A percentile compares a stretch with the other conserved stretches of the same genome.
Conservation (phyloP, 1,140 invertebrate species). For the Trialeurodes vaporariorum region DNA sequence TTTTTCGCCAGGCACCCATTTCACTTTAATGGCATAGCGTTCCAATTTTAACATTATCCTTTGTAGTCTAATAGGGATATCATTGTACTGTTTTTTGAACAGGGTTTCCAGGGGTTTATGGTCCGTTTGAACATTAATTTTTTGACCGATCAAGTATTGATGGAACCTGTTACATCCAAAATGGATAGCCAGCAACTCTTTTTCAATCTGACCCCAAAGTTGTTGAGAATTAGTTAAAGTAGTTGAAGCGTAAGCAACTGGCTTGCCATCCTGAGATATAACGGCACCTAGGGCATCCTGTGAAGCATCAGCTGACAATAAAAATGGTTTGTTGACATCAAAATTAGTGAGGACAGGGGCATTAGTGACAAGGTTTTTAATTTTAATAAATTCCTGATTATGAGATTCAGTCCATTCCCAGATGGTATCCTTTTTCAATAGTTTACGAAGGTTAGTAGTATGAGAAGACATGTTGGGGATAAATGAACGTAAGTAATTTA, state of each 20-base stretch:
- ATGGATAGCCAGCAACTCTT: slow-evolving; percentile 34
- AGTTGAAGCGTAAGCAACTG: slow-evolving; percentile 31
- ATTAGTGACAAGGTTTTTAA: slow-evolving; percentile 25
- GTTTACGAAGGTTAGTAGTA: slow-evolving; percentile 21
- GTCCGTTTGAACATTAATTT: slow-evolving; percentile 33
- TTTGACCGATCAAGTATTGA: slow-evolving; percentile 30
- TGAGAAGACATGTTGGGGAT: slow-evolving; percentile 25
- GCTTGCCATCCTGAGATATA: slow-evolving; percentile 26
- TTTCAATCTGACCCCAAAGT: slow-evolving; percentile 36
- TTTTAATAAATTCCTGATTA: slow-evolving; percentile 20
- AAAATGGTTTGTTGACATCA: slow-evolving; percentile 20
- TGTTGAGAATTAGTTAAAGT: slow-evolving; percentile 27
- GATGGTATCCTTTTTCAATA: slow-evolving; percentile 25
- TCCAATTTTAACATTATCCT: slow-evolving; percentile 30
- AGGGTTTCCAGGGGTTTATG: slow-evolving; percentile 37
- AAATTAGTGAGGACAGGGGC: slow-evolving; percentile 25
- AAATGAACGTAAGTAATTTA: slow-evolving; percentile 32
- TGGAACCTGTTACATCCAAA: slow-evolving; percentile 29
- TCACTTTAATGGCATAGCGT: slow-evolving; percentile 26
- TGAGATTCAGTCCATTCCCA: slow-evolving; percentile 26
- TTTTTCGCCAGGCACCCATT: slow-evolving; percentile 34
- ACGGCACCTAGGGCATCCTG: slow-evolving; percentile 29
- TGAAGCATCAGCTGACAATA: slow-evolving; percentile 28
- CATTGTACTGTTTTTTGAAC: slow-evolving; percentile 34
- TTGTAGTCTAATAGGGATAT: slow-evolving; percentile 33